These are phyloP conservation scores for Drosophila limbata DNA, from an alignment of 2,888 invertebrate species.

Conservation along the genomic window DNA sequence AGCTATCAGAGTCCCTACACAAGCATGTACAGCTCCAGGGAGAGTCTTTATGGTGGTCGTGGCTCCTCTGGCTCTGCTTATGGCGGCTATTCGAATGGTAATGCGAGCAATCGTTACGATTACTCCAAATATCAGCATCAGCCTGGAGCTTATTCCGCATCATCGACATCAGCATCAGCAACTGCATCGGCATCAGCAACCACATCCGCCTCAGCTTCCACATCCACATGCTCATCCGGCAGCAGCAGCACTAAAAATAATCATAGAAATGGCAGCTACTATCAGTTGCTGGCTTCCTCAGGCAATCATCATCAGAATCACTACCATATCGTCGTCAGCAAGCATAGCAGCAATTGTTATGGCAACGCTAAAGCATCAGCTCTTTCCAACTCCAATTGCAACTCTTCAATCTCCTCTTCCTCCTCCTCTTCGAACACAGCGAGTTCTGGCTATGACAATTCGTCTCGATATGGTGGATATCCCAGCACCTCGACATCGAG, in stretches of 20 bases:
- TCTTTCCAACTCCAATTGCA: conserved; percentile 42
- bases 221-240: conserved; percentile 22
- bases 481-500: conserved; percentile 66
- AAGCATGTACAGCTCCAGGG: conserved; percentile 83
- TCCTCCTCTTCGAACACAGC: conserved; percentile 45
- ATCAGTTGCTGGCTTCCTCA: conserved; percentile 50
- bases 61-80: conserved; percentile 60
- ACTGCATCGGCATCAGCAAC: conserved; percentile 43
- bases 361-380: conserved; percentile 66
- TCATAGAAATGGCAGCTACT: conserved; percentile 58
- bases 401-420: conserved; percentile 20
- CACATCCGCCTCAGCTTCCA: conserved; percentile 38
- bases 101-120: conserved; percentile 64
- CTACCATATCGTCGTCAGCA: conserved; percentile 65
- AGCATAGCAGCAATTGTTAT: conserved; percentile 59
- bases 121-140: conserved; percentile 58
- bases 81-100: conserved; percentile 80
- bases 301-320: conserved; percentile 58
- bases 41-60: conserved; percentile 81
- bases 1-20: conserved; percentile 84
- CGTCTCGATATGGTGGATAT: conserved; percentile 74
- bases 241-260: conserved; percentile 50
- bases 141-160: conserved; percentile 26
- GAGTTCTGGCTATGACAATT: conserved; percentile 70
- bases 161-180: conserved; percentile 49